Conservation (phyloP, 2,797 vertebrate species). For the Crenichthys baileyi region DNA sequence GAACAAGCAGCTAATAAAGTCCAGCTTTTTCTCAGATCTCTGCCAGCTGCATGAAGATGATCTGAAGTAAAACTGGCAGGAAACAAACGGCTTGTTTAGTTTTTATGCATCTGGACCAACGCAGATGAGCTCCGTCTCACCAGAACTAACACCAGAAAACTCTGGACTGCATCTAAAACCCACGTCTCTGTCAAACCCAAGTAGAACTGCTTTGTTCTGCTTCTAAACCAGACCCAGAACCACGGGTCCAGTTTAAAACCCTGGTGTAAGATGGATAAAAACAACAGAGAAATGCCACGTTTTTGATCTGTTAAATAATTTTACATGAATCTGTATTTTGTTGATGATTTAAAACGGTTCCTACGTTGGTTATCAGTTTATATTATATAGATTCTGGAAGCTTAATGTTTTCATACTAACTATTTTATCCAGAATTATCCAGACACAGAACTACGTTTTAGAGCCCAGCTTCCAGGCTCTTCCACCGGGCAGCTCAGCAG, state of each 20-base stretch:
- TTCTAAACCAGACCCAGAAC: too few relatives aligned
- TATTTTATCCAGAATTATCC: neutral
- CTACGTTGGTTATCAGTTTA: neutral
- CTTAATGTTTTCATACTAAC: neutral
- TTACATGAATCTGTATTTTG: neutral
- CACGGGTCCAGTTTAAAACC: neutral
- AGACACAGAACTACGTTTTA: neutral
- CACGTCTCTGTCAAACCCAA: too few relatives aligned
- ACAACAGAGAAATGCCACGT: neutral
- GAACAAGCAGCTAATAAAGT: too few relatives aligned
- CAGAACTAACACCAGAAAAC: too few relatives aligned
- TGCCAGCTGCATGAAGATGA: too few relatives aligned
- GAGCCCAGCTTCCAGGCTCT: neutral
- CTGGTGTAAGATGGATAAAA: rapidly evolving
- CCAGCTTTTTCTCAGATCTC: too few relatives aligned
- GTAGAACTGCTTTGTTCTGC: too few relatives aligned
- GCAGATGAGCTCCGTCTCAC: too few relatives aligned
- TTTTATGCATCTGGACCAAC: too few relatives aligned
- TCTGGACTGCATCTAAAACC: too few relatives aligned
- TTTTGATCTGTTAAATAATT: neutral
- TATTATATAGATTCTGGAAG: neutral
- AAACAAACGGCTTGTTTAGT: too few relatives aligned
- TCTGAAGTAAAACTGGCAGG: too few relatives aligned
- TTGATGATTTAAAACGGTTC: neutral
- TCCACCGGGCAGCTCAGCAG: neutral